phyloP scores from a whole-genome alignment of 1,140 invertebrate genomes.

The Zophobas atratus region DNA sequence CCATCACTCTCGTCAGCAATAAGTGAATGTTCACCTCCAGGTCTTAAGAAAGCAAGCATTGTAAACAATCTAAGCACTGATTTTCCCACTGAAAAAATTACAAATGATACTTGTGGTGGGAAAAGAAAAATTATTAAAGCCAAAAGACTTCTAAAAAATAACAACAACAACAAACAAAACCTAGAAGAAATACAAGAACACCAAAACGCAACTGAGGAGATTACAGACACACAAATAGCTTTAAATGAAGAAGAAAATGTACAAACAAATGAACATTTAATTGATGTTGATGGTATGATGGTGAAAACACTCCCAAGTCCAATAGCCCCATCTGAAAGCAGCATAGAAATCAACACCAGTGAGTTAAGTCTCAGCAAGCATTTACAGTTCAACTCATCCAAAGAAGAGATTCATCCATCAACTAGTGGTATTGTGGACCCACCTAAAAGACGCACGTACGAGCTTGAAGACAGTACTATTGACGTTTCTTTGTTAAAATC shows the following conservation, averaged over 20 bases:
- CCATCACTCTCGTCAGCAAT: too few species aligned
- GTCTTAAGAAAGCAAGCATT: too few species aligned
- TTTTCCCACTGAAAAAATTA: too few species aligned
- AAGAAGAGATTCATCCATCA: background rate
- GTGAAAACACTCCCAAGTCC: background rate
- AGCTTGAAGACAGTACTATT: constrained; percentile 15
- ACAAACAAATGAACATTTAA: background rate
- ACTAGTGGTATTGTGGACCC: background rate
- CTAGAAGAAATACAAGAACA: background rate
- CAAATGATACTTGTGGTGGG: background rate
- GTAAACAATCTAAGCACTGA: too few species aligned
- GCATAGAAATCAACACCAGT: background rate
- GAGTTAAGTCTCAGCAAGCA: background rate
- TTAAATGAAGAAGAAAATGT: background rate
- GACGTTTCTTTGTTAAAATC: constrained; percentile 12
- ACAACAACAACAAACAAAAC: background rate
- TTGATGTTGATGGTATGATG: background rate
- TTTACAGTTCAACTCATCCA: background rate
- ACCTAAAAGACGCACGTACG: constrained; percentile 13
- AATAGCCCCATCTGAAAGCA: constrained; percentile 10
- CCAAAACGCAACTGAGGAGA: too few species aligned
- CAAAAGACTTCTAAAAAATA: constrained; percentile 3
- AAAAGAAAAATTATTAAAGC: constrained; percentile 19
- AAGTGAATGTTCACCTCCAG: too few species aligned
- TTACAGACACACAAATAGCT: background rate